Conservation (phyloP, 2,797 vertebrate species). For the Apogon hyalosoma region DNA sequence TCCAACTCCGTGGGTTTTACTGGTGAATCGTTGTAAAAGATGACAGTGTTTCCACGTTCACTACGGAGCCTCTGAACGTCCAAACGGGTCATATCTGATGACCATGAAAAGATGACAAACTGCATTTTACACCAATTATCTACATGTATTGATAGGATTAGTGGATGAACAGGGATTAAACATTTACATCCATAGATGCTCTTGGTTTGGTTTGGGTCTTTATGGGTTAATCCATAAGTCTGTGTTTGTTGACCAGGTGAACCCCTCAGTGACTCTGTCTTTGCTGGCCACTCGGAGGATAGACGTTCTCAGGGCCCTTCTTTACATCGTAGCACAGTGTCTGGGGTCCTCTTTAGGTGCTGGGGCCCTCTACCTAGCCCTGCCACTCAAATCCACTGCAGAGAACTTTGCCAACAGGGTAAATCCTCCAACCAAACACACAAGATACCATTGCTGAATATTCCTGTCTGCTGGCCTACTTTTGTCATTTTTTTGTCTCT, state of each 20-base stretch:
- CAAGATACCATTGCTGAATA: background rate
- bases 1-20: too few species aligned
- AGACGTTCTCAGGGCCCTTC: slow-evolving; percentile 75
- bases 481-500: background rate
- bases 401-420: slow-evolving; percentile 83
- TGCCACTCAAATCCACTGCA: slow-evolving; percentile 75
- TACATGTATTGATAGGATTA: too few species aligned
- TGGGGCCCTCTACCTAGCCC: slow-evolving; percentile 78
- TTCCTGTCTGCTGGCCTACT: background rate
- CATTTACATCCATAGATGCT: too few species aligned
- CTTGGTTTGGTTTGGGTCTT: too few species aligned
- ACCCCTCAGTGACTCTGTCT: slow-evolving; percentile 87
- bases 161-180: too few species aligned
- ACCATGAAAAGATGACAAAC: too few species aligned
- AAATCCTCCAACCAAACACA: slow-evolving; percentile 14
- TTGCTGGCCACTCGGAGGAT: slow-evolving; percentile 85
- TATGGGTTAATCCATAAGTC: too few species aligned
- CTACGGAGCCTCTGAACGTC: too few species aligned
- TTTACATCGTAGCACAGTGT: slow-evolving; percentile 85
- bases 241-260: slow-evolving; percentile 77
- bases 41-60: too few species aligned
- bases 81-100: too few species aligned
- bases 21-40: too few species aligned
- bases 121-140: too few species aligned
- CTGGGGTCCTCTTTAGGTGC: slow-evolving; percentile 84